These are phyloP conservation scores for Buathra laborator DNA, from an alignment of 2,888 invertebrate species.

Conservation along the genomic window DNA sequence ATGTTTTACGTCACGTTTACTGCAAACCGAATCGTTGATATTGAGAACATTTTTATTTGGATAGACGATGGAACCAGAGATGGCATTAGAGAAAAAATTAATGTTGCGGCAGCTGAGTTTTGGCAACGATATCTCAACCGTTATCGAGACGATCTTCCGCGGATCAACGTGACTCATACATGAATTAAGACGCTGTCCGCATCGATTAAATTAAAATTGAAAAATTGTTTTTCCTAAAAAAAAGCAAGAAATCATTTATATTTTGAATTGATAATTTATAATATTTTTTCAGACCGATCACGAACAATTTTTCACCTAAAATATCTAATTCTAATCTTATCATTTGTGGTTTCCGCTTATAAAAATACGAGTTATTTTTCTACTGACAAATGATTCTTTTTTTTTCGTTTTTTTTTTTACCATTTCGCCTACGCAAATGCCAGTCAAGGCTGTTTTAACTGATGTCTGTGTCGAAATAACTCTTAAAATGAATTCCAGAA, in stretches of 20 bases:
- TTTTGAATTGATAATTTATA: neutral
- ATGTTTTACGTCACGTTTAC: slow-evolving; percentile 34
- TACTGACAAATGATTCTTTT: no score
- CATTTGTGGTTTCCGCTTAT: neutral
- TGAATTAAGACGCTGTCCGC: neutral
- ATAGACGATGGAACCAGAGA: neutral
- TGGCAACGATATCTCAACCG: neutral
- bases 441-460: no score
- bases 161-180: neutral
- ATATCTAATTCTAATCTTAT: neutral
- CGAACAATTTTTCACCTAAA: neutral
- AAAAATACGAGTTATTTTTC: no score
- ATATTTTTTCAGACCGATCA: neutral
- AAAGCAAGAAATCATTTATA: neutral
- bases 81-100: neutral
- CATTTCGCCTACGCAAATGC: no score
- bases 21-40: slow-evolving; percentile 28
- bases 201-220: slow-evolving; percentile 13
- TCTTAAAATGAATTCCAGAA: no score
- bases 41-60: slow-evolving; percentile 7
- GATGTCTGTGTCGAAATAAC: no score
- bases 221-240: slow-evolving; percentile 14
- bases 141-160: neutral
- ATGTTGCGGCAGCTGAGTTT: neutral
- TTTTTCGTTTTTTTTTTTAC: no score